Percentiles rank a stretch among this genome's conserved stretches.
phyloP scores from a whole-genome alignment of 2,113 vertebrate genomes.

The Alectura lathami region DNA sequence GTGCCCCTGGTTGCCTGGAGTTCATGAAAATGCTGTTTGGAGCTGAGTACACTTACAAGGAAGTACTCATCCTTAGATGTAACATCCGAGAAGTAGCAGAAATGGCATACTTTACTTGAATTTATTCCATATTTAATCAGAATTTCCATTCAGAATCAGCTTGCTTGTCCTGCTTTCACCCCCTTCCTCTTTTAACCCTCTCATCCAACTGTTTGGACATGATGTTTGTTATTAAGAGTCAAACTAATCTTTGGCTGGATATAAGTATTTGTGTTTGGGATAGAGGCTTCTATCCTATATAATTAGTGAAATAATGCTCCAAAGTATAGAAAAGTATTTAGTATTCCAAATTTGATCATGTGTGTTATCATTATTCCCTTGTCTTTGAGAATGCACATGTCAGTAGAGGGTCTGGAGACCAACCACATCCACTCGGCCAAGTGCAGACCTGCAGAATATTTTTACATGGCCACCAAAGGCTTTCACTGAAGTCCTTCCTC shows the following conservation, averaged over 20 bases:
- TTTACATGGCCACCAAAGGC: not conserved
- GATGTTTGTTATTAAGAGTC: not conserved
- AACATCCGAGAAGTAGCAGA: not conserved
- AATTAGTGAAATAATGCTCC: not conserved
- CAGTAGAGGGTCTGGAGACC: not conserved
- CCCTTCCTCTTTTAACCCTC: not conserved
- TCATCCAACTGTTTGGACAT: not conserved
- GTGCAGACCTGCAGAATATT: not conserved
- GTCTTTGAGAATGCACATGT: not conserved
- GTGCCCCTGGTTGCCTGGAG: not conserved
- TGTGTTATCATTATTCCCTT: not conserved
- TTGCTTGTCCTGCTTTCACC: not conserved
- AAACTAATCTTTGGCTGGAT: not conserved
- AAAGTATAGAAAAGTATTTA: not conserved
- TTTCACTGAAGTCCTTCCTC: not conserved
- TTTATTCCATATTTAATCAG: not conserved
- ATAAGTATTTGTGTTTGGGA: not conserved
- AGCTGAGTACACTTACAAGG: not conserved
- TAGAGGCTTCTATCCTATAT: not conserved
- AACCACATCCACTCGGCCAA: fast-evolving
- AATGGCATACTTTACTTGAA: not conserved
- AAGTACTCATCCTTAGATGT: fast-evolving
- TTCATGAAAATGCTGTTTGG: not conserved
- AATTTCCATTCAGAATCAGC: not conserved
- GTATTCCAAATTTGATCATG: not conserved